Conservation (phyloP, 2,888 invertebrate genomes). For the Lypha dubia region DNA sequence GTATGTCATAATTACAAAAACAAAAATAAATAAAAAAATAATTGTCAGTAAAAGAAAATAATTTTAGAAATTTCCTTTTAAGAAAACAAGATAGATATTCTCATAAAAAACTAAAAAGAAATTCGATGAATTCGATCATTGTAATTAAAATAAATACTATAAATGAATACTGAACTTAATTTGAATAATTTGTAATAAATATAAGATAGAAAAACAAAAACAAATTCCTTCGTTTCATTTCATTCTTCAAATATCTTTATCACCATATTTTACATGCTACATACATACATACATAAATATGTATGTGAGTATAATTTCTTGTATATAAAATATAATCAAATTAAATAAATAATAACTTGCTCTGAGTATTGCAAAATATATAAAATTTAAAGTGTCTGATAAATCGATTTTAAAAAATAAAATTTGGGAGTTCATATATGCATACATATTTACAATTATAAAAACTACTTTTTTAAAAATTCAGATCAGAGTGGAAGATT, state of each 20-base stretch:
- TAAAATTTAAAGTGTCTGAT: too few relatives aligned
- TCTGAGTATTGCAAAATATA: too few relatives aligned
- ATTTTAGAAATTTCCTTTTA: not conserved
- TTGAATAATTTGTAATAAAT: conserved; percentile 2
- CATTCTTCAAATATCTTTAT: not conserved
- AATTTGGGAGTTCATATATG: too few relatives aligned
- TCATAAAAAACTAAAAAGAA: not conserved
- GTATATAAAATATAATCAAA: not conserved
- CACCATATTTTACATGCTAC: not conserved
- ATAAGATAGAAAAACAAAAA: not conserved
- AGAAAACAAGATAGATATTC: not conserved
- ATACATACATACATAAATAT: not conserved
- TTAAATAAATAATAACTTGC: too few relatives aligned
- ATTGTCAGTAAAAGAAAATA: not conserved
- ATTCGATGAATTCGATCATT: not conserved
- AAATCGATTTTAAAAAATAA: too few relatives aligned
- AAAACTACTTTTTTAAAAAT: too few relatives aligned
- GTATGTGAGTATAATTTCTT: not conserved
- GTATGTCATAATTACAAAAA: not conserved
- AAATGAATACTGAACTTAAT: not conserved
- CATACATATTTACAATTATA: too few relatives aligned
- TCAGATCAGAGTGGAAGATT: too few relatives aligned
- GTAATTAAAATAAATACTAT: not conserved
- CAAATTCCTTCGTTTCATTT: not conserved
- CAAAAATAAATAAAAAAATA: not conserved